These are phyloP conservation scores for Loris lydekkerianus DNA, from an alignment of 2,797 vertebrate species.

Conservation along the genomic window DNA sequence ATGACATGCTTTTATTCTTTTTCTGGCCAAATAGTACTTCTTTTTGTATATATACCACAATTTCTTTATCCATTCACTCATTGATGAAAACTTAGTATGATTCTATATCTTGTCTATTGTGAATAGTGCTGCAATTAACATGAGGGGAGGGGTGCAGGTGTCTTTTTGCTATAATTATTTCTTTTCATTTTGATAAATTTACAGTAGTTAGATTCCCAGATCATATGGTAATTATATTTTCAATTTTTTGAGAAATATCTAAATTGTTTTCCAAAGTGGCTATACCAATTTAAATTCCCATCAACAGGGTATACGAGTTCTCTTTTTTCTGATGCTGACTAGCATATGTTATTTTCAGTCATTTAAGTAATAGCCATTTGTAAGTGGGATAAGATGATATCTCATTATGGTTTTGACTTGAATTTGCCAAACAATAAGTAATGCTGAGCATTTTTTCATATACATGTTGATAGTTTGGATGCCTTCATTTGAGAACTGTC, in stretches of 20 bases:
- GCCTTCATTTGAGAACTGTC: too few relatives aligned
- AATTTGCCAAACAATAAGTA: too few relatives aligned
- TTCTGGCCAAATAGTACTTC: background rate
- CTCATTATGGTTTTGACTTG: too few relatives aligned
- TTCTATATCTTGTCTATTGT: background rate
- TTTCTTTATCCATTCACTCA: background rate
- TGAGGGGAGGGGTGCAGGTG: background rate
- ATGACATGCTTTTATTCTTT: background rate
- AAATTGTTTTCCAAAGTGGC: too few relatives aligned
- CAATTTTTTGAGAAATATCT: background rate
- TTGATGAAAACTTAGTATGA: background rate
- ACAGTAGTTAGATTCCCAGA: background rate
- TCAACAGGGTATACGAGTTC: background rate
- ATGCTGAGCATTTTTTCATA: too few relatives aligned
- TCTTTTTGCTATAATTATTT: background rate
- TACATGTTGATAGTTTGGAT: too few relatives aligned
- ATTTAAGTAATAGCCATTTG: too few relatives aligned
- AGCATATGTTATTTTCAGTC: too few relatives aligned
- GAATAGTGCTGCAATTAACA: background rate
- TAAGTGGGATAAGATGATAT: too few relatives aligned
- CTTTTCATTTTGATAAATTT: background rate
- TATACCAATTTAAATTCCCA: background rate
- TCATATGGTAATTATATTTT: background rate
- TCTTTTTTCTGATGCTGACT: background rate
- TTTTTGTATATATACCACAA: background rate